Percentiles rank a stretch among this genome's conserved stretches.
Conservation (phyloP, 2,113 vertebrate species). For the Lepisosteus osseus region DNA sequence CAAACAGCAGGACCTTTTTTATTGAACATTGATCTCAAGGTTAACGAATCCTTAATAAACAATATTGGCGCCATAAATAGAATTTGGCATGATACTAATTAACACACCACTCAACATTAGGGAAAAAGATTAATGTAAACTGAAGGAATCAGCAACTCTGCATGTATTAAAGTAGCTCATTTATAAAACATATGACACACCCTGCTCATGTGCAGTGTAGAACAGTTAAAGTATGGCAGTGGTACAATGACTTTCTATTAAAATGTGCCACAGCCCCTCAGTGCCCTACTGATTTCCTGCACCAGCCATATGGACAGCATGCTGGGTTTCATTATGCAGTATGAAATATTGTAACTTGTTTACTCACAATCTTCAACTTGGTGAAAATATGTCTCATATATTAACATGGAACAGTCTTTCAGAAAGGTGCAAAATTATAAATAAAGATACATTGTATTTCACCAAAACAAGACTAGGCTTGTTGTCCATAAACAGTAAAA, state of each 20-base stretch:
- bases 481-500: no score
- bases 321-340: slow-evolving; percentile 59
- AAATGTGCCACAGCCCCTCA: slow-evolving; percentile 32
- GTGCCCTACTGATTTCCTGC: slow-evolving; percentile 16
- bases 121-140: no score
- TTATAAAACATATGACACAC: not conserved
- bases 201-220: slow-evolving; percentile 21
- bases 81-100: no score
- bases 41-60: no score
- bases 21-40: no score
- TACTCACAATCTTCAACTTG: slow-evolving; percentile 8
- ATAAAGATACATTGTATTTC: no score
- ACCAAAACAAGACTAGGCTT: no score
- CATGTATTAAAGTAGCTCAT: not conserved
- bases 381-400: slow-evolving; percentile 7
- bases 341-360: slow-evolving; percentile 40
- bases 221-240: slow-evolving; percentile 34
- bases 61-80: no score
- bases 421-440: no score
- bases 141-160: not conserved
- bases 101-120: no score
- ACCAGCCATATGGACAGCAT: slow-evolving; percentile 59
- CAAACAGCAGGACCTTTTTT: no score
- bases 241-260: slow-evolving; percentile 46
- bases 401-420: no score